These are phyloP conservation scores for Drosophila suboccidentalis DNA, from an alignment of 2,888 invertebrate genomes.

Conservation along the genomic window DNA sequence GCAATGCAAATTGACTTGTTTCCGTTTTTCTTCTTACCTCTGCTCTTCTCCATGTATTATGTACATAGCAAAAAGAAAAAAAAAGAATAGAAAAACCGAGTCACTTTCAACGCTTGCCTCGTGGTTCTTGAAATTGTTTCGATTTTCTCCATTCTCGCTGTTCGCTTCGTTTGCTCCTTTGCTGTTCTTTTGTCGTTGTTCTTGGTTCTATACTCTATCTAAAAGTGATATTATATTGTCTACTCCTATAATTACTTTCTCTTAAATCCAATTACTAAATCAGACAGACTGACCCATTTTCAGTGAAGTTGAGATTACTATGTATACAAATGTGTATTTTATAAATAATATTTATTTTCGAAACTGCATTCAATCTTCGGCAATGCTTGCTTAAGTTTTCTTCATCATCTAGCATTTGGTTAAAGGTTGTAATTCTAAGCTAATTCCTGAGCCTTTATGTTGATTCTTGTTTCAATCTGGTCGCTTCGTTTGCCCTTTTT, in stretches of 20 bases:
- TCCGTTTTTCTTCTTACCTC: constrained; percentile 58
- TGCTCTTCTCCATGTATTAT: constrained; percentile 56
- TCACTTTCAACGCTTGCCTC: constrained; percentile 49
- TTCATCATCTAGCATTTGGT: constrained; percentile 41
- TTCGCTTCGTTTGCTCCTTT: constrained; percentile 2
- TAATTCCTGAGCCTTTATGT: constrained; percentile 67
- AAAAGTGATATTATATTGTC: background rate
- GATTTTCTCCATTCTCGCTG: constrained; percentile 27
- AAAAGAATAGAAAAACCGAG: constrained; percentile 30
- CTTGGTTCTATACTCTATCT: constrained; percentile 1
- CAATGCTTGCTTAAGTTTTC: constrained; percentile 4
- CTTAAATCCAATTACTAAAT: background rate
- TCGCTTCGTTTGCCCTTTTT: background rate
- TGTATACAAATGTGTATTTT: background rate
- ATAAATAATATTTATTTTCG: background rate
- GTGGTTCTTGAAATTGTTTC: constrained; percentile 59
- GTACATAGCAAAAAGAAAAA: constrained; percentile 24
- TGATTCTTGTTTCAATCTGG: background rate
- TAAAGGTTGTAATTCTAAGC: constrained; percentile 77
- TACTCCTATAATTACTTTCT: background rate
- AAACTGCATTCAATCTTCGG: background rate
- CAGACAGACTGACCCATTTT: background rate
- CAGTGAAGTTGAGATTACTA: background rate
- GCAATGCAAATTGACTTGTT: constrained; percentile 81
- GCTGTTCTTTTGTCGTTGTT: background rate